These are phyloP conservation scores for Hyperoodon ampullatus DNA, from an alignment of 2,113 vertebrate species.

Conservation along the genomic window DNA sequence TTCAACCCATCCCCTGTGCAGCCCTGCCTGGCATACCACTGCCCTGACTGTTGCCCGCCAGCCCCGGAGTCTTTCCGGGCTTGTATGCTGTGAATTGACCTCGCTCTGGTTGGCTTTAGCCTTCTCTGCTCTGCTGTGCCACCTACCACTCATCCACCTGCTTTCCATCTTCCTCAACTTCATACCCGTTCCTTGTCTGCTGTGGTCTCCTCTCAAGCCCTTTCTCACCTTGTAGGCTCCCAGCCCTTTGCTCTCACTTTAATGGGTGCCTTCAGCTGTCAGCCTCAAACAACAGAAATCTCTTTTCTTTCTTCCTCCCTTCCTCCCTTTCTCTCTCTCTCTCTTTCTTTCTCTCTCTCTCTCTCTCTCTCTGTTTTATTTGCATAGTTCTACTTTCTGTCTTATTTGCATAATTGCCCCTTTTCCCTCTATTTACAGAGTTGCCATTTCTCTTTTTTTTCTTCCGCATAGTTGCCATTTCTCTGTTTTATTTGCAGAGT, in stretches of 20 bases:
- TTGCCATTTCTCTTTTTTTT: background rate
- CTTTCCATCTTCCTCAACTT: background rate
- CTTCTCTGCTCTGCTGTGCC: background rate
- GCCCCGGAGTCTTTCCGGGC: background rate
- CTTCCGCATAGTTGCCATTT: background rate
- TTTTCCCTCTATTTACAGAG: background rate
- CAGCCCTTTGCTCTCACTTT: background rate
- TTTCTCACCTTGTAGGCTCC: background rate
- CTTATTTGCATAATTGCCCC: background rate
- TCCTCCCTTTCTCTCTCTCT: accelerated
- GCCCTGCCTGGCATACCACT: background rate
- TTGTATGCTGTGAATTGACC: background rate
- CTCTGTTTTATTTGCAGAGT: background rate
- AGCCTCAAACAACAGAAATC: background rate
- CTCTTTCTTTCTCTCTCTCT: accelerated
- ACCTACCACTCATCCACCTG: background rate
- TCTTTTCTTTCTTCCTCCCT: background rate
- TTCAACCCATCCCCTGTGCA: background rate
- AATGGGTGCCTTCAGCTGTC: background rate
- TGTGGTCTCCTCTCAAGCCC: background rate
- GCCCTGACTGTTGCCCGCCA: background rate
- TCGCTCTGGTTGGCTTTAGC: background rate
- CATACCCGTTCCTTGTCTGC: background rate
- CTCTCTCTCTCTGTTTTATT: background rate
- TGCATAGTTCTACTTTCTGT: background rate